Evolutionary conservation across 2,797 vertebrate species (phyloP).

Genomic region (Helostoma temminkii): DNA sequence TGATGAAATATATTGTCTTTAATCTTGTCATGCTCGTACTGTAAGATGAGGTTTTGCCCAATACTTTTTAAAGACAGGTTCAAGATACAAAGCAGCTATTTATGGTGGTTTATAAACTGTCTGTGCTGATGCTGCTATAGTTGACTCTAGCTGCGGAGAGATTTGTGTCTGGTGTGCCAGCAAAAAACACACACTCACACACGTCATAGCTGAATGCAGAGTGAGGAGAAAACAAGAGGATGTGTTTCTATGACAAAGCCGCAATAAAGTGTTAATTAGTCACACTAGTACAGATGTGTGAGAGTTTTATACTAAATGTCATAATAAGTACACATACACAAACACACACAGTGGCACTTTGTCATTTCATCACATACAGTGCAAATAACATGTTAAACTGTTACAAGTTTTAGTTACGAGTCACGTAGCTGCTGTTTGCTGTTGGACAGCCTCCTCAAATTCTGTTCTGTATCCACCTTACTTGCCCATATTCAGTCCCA

Average conservation of each 20-base stretch:
- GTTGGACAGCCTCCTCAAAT: too few species aligned
- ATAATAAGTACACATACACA: background rate
- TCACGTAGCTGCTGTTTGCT: too few species aligned
- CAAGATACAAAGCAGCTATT: background rate
- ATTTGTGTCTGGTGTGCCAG: conserved; percentile 18
- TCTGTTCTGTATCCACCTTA: too few species aligned
- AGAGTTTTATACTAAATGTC: conserved; percentile 16
- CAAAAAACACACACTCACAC: conserved; percentile 4
- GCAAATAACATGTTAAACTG: too few species aligned
- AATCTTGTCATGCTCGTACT: too few species aligned
- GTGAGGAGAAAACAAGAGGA: conserved; percentile 44
- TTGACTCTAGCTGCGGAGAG: too few species aligned
- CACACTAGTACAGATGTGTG: too few species aligned
- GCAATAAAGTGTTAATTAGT: conserved; percentile 53
- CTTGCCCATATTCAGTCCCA: too few species aligned
- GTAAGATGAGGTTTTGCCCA: too few species aligned
- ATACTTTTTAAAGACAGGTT: background rate
- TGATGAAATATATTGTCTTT: background rate
- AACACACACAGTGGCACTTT: too few species aligned
- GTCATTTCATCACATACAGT: too few species aligned
- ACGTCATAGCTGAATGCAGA: conserved; percentile 25
- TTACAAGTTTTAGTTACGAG: too few species aligned
- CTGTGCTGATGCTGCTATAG: background rate
- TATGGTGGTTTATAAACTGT: background rate
- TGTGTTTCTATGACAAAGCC: conserved; percentile 37